Base-by-base conservation (phyloP, 2,797 vertebrate species). In the Mallotus villosus region DNA sequence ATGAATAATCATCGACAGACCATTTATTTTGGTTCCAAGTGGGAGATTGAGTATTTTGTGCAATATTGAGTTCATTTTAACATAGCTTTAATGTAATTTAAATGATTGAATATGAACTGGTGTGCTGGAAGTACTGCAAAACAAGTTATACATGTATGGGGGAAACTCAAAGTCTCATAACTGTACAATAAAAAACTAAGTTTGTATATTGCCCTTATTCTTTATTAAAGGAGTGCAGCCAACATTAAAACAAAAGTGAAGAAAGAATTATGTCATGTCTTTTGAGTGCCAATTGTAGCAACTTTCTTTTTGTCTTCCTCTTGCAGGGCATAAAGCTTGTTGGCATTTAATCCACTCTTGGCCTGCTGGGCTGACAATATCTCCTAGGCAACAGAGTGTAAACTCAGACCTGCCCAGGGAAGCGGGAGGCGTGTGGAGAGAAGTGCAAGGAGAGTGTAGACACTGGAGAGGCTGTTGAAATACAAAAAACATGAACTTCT, bases 361-460 rank as follows among this genome's bases (percentile, higher is more conserved):
- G 37, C n/a, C n/a, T 72, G 69, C 80, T 75, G 66, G 79, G 71
- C 83, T 72, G 74, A 74, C 75, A 61, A 65, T 49, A 67, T 91
- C 85, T 79, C 92, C 91, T 81, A 67, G 82, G 88, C 63, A 87
- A 92, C 91, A 85, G 67, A 88, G 80, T 83, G 89, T 92, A 92
- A 93, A 93, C 91, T 63, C 84, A 89, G 63, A 71, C 53, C 72
- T 62, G 63, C 65, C 70, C 53, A 65, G 57, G 32, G 49, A 73
- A 62, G 80, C 82, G 84, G 84, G 80, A 82, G 81, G 82, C 24
- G 72, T 73, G 79, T 75, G 71, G 57, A 67, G 25, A 53, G 19
- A 12, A 12, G 9, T 46, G 41, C 9, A 46, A 75, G 70, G 71
- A 79, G 72, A 79, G 72, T 76, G 74, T 68, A 84, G 67, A 80